Evolutionary conservation across 2,113 vertebrate genomes (phyloP).

Genomic region (Toxotes jaculatrix): DNA sequence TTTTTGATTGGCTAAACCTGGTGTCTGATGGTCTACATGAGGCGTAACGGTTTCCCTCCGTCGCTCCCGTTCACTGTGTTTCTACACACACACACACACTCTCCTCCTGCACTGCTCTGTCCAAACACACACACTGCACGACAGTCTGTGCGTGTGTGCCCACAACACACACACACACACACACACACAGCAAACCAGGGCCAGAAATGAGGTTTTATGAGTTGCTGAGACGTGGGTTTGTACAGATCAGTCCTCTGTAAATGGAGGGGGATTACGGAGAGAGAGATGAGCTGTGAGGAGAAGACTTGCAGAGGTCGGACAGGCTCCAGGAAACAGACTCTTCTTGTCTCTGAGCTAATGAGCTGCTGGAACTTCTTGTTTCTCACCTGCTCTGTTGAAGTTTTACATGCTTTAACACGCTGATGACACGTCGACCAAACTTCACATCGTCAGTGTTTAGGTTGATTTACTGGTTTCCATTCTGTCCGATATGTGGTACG

Average conservation of each 20-base stretch:
- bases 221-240: conserved; percentile 48
- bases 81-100: background rate
- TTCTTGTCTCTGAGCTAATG: background rate
- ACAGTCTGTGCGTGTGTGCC: conserved; percentile 7
- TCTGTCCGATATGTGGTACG: too few relatives aligned
- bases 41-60: too few relatives aligned
- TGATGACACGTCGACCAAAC: background rate
- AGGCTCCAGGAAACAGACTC: conserved; percentile 44
- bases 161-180: background rate
- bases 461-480: too few relatives aligned
- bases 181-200: background rate
- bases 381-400: background rate
- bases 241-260: conserved; percentile 52
- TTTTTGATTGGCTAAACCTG: too few relatives aligned
- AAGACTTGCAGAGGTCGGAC: conserved; percentile 61
- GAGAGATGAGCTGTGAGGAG: conserved; percentile 60
- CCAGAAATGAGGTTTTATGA: conserved; percentile 51
- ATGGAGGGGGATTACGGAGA: conserved; percentile 52
- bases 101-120: background rate
- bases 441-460: background rate
- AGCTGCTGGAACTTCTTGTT: conserved; percentile 24
- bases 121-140: conserved; percentile 1
- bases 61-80: background rate
- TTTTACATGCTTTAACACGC: background rate
- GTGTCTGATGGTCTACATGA: background rate